Evolutionary conservation across 2,113 vertebrate species (phyloP).

Genomic region (Scatophagus argus): DNA sequence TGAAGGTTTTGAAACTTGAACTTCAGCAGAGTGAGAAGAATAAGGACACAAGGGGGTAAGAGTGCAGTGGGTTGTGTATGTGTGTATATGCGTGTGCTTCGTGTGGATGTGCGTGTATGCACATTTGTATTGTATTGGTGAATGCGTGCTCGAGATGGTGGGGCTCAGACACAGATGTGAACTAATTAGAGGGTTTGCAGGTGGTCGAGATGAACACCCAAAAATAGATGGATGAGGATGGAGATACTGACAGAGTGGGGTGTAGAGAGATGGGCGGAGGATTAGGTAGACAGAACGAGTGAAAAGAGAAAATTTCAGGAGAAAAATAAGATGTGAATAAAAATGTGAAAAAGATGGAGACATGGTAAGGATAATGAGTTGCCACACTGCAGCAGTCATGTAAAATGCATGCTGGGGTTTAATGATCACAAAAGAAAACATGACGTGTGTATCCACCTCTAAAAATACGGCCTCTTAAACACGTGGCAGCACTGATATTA

Average conservation of each 20-base stretch:
- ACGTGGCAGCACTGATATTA: background rate
- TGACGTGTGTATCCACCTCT: background rate
- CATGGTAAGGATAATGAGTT: slow-evolving; percentile 38
- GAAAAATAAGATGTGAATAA: slow-evolving; percentile 20
- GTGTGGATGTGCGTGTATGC: background rate
- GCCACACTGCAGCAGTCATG: slow-evolving; percentile 16
- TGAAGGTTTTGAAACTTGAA: slow-evolving; percentile 41
- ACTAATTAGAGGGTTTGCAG: slow-evolving; percentile 85
- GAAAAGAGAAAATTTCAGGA: slow-evolving; percentile 33
- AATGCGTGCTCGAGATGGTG: slow-evolving; percentile 56
- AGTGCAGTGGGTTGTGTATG: slow-evolving; percentile 28
- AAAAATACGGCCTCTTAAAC: background rate
- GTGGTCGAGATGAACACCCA: slow-evolving; percentile 79
- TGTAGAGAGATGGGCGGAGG: slow-evolving; percentile 22
- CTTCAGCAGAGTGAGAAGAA: slow-evolving; percentile 46
- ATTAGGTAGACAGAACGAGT: slow-evolving; percentile 22
- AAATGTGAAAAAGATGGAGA: slow-evolving; percentile 27
- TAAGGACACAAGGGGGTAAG: slow-evolving; percentile 13
- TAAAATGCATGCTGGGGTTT: slow-evolving; percentile 39
- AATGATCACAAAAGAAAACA: slow-evolving; percentile 31
- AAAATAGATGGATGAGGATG: slow-evolving; percentile 77
- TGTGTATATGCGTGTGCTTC: background rate
- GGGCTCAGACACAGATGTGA: slow-evolving; percentile 81
- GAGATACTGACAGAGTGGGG: slow-evolving; percentile 51
- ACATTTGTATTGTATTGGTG: slow-evolving; percentile 47